These are phyloP conservation scores for Spinibarbus caldwelli DNA, from an alignment of 2,797 vertebrate genomes.

Conservation along the genomic window DNA sequence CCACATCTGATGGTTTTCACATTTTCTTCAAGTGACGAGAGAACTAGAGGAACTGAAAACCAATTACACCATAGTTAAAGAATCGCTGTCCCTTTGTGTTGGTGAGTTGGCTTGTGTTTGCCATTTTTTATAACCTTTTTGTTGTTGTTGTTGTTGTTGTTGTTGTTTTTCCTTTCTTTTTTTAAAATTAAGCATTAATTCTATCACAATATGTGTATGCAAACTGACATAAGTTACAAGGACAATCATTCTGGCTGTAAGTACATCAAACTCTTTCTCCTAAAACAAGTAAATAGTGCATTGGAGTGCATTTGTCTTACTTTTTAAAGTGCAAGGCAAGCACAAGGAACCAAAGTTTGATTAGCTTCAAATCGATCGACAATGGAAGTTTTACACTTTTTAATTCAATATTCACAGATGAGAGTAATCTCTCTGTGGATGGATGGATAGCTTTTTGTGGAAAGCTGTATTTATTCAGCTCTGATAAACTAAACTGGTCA, in stretches of 20 bases:
- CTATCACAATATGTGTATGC: neutral
- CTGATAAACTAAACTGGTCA: constrained; percentile 37
- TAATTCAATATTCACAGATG: neutral
- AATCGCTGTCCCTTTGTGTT: neutral
- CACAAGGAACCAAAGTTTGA: neutral
- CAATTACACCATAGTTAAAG: neutral
- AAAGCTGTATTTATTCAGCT: constrained; percentile 58
- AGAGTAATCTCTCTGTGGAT: neutral
- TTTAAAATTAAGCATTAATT: neutral
- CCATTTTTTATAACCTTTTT: neutral
- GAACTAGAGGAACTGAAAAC: neutral
- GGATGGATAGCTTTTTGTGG: constrained; percentile 27
- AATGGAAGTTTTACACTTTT: neutral
- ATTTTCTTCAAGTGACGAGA: neutral
- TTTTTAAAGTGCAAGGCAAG: neutral
- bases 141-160: too few relatives aligned
- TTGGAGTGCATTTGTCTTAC: neutral
- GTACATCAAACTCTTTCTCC: neutral
- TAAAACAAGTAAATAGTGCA: neutral
- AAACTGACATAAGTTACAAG: neutral
- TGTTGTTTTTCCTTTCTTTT: neutral
- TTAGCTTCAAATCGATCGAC: neutral
- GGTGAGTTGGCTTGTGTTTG: neutral
- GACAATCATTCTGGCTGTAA: neutral
- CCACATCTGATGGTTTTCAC: neutral